A percentile compares a stretch with the other conserved stretches of the same genome.
phyloP scores from a whole-genome alignment of 53 echinoderm and acorn worm species.

The Paelopatides confundens region DNA sequence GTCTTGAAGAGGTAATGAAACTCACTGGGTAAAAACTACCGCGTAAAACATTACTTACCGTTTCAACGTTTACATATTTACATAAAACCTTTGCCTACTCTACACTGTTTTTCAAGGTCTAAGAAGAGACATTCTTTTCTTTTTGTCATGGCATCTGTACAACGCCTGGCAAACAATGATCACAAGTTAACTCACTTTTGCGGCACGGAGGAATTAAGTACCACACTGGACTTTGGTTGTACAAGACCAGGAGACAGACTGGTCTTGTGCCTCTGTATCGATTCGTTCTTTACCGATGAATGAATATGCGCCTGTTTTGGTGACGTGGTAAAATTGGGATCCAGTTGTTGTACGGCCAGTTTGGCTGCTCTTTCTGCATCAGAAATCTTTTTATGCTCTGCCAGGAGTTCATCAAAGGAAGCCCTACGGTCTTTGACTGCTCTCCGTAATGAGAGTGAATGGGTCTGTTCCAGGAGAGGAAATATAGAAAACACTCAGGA shows the following conservation, averaged over 20 bases:
- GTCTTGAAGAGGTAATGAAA: too few species aligned
- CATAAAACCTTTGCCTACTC: too few species aligned
- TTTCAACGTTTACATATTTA: too few species aligned
- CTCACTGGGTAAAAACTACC: too few species aligned
- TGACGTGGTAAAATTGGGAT: not conserved
- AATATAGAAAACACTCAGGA: not conserved
- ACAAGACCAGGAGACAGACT: slow-evolving; percentile 42
- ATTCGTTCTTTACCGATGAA: slow-evolving; percentile 4
- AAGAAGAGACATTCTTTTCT: too few species aligned
- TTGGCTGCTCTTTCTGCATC: slow-evolving; percentile 82
- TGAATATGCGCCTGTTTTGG: not conserved
- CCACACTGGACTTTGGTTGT: slow-evolving; percentile 36
- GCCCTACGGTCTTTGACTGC: slow-evolving; percentile 82
- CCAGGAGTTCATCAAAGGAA: slow-evolving; percentile 90
- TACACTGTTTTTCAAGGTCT: too few species aligned
- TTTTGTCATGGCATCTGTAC: too few species aligned
- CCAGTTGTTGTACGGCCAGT: slow-evolving; percentile 34
- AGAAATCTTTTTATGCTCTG: slow-evolving; percentile 86
- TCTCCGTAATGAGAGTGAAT: slow-evolving; percentile 88
- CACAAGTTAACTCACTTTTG: slow-evolving; percentile 34
- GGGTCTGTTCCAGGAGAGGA: slow-evolving; percentile 70
- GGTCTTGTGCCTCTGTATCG: slow-evolving; percentile 39
- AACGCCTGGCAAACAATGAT: too few species aligned
- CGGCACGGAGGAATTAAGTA: slow-evolving; percentile 43
- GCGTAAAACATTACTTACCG: too few species aligned